Evolutionary conservation across 1,140 invertebrate genomes (phyloP).

Genomic region (Vollenhovia emeryi): DNA sequence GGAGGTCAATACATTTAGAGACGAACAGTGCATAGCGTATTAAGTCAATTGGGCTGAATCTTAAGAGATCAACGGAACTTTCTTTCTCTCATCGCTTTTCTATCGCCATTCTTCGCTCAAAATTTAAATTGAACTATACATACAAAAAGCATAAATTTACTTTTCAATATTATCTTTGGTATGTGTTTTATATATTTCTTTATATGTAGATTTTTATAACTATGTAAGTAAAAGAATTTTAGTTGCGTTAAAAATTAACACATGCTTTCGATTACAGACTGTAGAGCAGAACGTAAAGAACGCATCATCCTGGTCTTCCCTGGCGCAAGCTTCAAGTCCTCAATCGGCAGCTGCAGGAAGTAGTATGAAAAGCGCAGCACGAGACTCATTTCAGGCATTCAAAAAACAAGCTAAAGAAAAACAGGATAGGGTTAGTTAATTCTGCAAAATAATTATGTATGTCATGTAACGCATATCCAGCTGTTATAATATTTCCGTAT

Average conservation of each 20-base stretch:
- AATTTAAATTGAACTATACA: background rate
- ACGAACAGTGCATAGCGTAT: no score
- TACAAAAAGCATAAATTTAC: background rate
- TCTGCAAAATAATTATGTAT: background rate
- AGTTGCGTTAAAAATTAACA: background rate
- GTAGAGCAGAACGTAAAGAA: conserved; percentile 93
- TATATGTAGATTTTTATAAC: background rate
- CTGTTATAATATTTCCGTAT: conserved; percentile 18
- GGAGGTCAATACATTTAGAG: no score
- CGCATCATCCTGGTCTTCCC: conserved; percentile 96
- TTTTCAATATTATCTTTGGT: background rate
- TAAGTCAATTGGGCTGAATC: no score
- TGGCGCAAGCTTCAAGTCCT: conserved; percentile 93
- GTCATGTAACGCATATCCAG: background rate
- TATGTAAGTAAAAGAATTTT: background rate
- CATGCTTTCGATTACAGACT: conserved; percentile 70
- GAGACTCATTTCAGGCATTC: conserved; percentile 93
- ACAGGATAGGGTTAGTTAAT: conserved; percentile 90
- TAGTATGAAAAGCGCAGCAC: conserved; percentile 87
- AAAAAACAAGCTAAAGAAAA: conserved; percentile 98
- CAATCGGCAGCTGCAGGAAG: conserved; percentile 85
- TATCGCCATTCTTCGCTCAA: no score
- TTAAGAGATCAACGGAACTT: no score
- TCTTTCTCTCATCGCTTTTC: no score
- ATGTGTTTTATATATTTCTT: background rate